These are phyloP conservation scores for Medauroidea extradentata DNA, from an alignment of 1,140 invertebrate species.

Conservation along the genomic window DNA sequence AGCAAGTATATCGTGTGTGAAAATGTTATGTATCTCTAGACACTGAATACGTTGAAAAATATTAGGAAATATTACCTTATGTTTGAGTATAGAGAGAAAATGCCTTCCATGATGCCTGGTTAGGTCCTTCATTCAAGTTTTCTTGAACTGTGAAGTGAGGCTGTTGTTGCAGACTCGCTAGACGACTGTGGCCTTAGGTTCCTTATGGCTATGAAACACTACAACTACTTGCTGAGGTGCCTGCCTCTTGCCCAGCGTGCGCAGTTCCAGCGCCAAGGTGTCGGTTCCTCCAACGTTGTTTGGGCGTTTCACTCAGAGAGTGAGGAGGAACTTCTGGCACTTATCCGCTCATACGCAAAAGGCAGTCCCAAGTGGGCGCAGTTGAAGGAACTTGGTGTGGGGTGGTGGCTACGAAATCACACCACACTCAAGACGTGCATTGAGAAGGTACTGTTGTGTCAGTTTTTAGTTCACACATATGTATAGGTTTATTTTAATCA, in stretches of 20 bases:
- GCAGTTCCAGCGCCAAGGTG: conserved; percentile 81
- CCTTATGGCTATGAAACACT: conserved; percentile 95
- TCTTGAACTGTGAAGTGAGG: too few relatives aligned
- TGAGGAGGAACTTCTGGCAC: conserved; percentile 87
- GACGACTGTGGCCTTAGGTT: conserved; percentile 98
- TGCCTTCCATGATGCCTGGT: too few relatives aligned
- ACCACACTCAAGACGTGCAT: conserved; percentile 77
- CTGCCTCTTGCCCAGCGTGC: conserved; percentile 83
- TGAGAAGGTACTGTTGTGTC: conserved; percentile 72
- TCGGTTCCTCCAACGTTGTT: conserved; percentile 89
- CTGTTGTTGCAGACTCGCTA: conserved; percentile 67
- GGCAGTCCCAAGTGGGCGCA: conserved; percentile 85
- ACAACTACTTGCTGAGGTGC: conserved; percentile 90
- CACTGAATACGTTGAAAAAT: too few relatives aligned
- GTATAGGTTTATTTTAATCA: too few relatives aligned
- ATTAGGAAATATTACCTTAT: too few relatives aligned
- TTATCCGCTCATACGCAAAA: conserved; percentile 85
- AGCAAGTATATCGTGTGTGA: too few relatives aligned
- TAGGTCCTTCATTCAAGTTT: too few relatives aligned
- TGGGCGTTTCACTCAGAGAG: conserved; percentile 99
- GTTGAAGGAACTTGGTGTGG: conserved; percentile 86
- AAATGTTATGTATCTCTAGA: too few relatives aligned
- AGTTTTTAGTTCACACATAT: too few relatives aligned
- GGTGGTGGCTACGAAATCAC: conserved; percentile 94
- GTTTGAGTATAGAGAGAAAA: too few relatives aligned